Base-by-base conservation (phyloP, 2,797 vertebrate genomes). In the Ctenochaetus hawaiiensis region DNA sequence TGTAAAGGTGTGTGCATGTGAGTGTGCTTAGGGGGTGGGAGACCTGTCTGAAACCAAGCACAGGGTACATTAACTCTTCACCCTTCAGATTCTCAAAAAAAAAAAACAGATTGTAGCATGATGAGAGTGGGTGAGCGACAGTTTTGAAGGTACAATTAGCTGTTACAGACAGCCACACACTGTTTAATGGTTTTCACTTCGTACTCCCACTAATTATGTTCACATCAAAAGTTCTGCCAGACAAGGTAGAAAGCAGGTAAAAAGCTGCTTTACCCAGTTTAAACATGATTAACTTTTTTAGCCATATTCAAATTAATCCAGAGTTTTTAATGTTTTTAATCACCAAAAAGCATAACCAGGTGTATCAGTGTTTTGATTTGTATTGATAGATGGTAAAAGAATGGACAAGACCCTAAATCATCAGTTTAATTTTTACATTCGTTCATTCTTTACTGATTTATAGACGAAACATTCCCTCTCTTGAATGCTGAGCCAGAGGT, bases 1-100 rank as follows among this genome's bases (percentile, higher is more conserved):
- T 71, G 63, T 41, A 30, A 43, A 30, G 8, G 37, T 44, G 30
- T 22, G 45, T 56, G 49, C 70, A 34, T 37, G 8, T 69, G 23
- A 44, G 13, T 53, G 34, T 61, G 53, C 4, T 17, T 8, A 30
- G n/a, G 37, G 61, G 37, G 70, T 39, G 75, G 43, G 64, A 67
- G 23, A 44, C 17, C 45, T 58, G 44, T 45, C 43, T 20, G 67
- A 39, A 77, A 77, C 57, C 74, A 63, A 12, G 20, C 30, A 7
- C 52, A 14, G 48, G 71, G 23, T n/a, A 58, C 60, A 74, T 71
- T 39, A 67, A 12, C 22, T 54, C 22, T 51, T 58, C 41, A 60
- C 56, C 41, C 23, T 20, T 26, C 52, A 49, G 17, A 63, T 87
- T 87, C 75, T 84, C 52, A 83, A 79, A 84, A 87, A 81, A 83